These are phyloP conservation scores for Alca torda DNA, from an alignment of 2,797 vertebrate species.

Conservation along the genomic window DNA sequence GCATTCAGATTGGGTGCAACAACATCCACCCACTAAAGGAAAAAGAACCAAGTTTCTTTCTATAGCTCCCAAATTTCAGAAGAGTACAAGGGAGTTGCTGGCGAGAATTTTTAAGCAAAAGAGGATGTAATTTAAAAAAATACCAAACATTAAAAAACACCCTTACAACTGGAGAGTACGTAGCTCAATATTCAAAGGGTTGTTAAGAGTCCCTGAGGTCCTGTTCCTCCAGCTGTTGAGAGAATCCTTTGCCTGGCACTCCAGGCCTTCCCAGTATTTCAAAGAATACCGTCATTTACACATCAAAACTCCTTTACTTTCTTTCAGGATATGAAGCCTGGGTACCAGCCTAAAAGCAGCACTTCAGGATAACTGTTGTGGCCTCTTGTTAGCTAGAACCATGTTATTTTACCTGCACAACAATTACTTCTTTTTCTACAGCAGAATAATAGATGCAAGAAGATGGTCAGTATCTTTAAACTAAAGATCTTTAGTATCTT, in stretches of 20 bases:
- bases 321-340: background rate
- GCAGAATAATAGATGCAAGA: background rate
- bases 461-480: background rate
- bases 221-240: background rate
- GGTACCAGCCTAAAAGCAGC: background rate
- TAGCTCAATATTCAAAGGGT: background rate
- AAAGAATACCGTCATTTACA: slow-evolving; percentile 9
- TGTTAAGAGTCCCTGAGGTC: background rate
- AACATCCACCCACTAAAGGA: background rate
- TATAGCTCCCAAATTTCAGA: background rate
- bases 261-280: background rate
- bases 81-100: background rate
- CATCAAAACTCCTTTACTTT: background rate
- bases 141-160: background rate
- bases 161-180: background rate
- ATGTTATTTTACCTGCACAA: background rate
- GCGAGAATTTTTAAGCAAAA: background rate
- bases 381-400: background rate
- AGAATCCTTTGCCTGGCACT: background rate
- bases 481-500: background rate
- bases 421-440: background rate
- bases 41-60: background rate
- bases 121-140: background rate
- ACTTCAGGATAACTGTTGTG: background rate
- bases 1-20: background rate